Evolutionary conservation across 2,797 vertebrate genomes (phyloP).

Genomic region (Poliocrania exsul): DNA sequence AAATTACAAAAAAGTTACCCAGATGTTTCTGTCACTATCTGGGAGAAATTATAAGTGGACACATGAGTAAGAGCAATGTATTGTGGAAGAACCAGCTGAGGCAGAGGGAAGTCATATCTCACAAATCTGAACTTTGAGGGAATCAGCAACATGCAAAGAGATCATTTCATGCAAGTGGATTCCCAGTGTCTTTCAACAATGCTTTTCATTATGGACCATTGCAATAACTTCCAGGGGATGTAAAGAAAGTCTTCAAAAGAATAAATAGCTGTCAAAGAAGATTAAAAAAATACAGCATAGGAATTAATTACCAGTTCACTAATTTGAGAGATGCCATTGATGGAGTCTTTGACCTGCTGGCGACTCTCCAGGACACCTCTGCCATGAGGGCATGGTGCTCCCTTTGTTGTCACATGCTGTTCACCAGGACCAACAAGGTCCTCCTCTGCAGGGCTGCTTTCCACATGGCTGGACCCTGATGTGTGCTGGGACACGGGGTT

Average conservation of each 20-base stretch:
- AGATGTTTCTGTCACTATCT: background rate
- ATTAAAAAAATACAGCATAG: background rate
- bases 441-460: no score
- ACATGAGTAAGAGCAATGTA: background rate
- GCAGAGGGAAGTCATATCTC: background rate
- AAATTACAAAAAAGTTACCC: background rate
- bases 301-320: no score
- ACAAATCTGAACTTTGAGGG: background rate
- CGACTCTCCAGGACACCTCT: no score
- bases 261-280: background rate
- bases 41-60: background rate
- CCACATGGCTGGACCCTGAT: no score
- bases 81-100: background rate
- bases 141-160: background rate
- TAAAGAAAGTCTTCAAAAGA: background rate
- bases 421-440: no score
- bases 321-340: no score
- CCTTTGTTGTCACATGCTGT: no score
- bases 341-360: no score
- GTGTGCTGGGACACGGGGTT: no score
- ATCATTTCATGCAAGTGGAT: background rate
- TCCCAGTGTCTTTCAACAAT: background rate
- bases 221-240: background rate
- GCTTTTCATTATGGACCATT: background rate
- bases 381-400: no score